These are phyloP conservation scores for Habropoda laboriosa DNA, from an alignment of 1,140 invertebrate genomes.

Conservation along the genomic window DNA sequence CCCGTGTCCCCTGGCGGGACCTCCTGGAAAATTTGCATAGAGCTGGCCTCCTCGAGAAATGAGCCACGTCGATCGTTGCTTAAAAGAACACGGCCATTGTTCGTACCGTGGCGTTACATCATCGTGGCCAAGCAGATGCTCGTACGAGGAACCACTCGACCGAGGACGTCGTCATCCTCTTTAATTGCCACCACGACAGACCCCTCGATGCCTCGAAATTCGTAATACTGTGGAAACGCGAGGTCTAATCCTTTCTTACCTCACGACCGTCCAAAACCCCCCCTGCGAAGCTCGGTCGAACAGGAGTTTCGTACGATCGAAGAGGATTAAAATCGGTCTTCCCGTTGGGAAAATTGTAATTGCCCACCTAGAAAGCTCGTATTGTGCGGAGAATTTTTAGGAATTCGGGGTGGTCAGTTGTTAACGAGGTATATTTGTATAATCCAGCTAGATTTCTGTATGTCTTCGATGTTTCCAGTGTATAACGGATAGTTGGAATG, in stretches of 20 bases:
- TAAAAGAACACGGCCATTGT: constrained; percentile 49
- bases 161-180: constrained; percentile 23
- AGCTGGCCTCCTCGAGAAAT: constrained; percentile 57
- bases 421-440: background rate
- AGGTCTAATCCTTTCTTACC: background rate
- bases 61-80: constrained; percentile 40
- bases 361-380: background rate
- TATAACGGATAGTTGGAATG: too few species aligned
- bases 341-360: background rate
- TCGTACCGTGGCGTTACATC: constrained; percentile 29
- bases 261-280: background rate
- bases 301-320: background rate
- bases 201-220: background rate
- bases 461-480: too few species aligned
- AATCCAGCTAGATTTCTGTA: too few species aligned
- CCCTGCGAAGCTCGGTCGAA: background rate
- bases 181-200: constrained; percentile 18
- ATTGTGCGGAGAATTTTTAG: background rate
- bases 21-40: constrained; percentile 61
- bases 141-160: constrained; percentile 8
- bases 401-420: background rate
- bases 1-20: constrained; percentile 41
- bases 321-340: background rate
- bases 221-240: background rate
- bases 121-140: constrained; percentile 47